Base-by-base conservation (phyloP, 1,140 invertebrate species). In the Megalonaias nervosa region DNA sequence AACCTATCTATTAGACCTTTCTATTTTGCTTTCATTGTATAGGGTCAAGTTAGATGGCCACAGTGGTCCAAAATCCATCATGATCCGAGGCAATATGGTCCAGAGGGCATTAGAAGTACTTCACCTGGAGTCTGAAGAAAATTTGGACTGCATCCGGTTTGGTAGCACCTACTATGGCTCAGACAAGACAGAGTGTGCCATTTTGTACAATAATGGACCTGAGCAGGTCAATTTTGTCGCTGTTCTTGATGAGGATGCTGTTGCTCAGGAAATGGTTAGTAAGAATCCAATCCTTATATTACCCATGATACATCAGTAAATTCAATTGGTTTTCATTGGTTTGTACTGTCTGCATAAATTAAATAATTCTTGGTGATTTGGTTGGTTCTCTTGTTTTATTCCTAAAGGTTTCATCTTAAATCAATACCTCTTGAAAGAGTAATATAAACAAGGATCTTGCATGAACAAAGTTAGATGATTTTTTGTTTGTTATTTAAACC, bases 141-240 rank as follows among this genome's bases (percentile, higher is more conserved):
- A 72, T 61, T n/a, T 91, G n/a, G 74, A 79, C 9, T 90, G 89
- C 80, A 79, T 91, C n/a, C 75, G 83, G 64, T 91, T 91, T 86
- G 89, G 90, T 13, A 83, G 82, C 62, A 87, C 89, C 2, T 91
- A 91, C 77, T 91, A 91, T 78, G 90, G 90, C 15, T 88, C 89
- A 21, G 90, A 91, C 81, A 81, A 82, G 61, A 88, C 88, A 61
- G 84, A 90, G 58, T 83, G 83, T 75, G 89, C 88, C 23, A 71
- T 89, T 15, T 77, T 91, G 56, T 89, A 80, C 62, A 91, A 91
- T 80, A 90, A 91, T 69, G 84, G 89, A 13, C 90, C 90, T 55
- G 89, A 90, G 78, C 79, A 86, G 38, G 80, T 89, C 62, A 88
- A 86, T 67, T 91, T 90, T 89, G 89, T 91, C 15, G 86, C 87